Evolutionary conservation across 1,140 invertebrate genomes (phyloP), one percentile per base, ranked within the genome.

Genomic region (Plectrocnemia conspersa): DNA sequence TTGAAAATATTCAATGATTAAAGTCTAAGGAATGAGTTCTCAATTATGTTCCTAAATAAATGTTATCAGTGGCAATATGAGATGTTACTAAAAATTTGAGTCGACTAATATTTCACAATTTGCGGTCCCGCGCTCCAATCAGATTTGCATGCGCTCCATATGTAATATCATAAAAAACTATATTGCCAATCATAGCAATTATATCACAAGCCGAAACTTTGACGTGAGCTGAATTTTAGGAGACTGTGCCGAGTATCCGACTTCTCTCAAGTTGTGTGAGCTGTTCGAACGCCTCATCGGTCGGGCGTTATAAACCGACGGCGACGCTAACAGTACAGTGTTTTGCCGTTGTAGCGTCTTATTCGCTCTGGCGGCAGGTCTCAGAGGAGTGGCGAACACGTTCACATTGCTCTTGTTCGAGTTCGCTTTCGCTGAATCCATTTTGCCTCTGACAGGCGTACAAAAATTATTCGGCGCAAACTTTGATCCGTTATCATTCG

Each of bases 191-290:
- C 11, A 24, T 7, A 49, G 13, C 6, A 18, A 22, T 60, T 53
- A 60, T 32, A 60, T 52, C 25, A 61, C 57, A 9, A 61, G 19
- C 18, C 48, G 59, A 25, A 61, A 49, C 44, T 61, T 61, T 13
- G 54, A 61, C 9, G 49, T 50, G 11, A 54, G 36, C 40, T 61
- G 49, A 25, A 61, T 25, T 56, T 56, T 56, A 13, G 50, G 46
- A 2, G 44, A 35, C 15, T 50, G 32, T 9, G 32, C 32, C 3
- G 59, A 45, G 33, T 35, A 52, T 15, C 48, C 47, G 46, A 54
- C 57, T 25, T 29, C 29, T 40, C 54, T 49, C 15, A 61, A 23
- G 35, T 56, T 61, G 15, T 61, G 59, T 15, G 54, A 54, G 27
- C 59, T 61, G 35, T 42, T 61, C 11, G 59, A 61, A 21, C 59